Conservation (phyloP, 2,888 invertebrate genomes). For the Aphodius granarius region DNA sequence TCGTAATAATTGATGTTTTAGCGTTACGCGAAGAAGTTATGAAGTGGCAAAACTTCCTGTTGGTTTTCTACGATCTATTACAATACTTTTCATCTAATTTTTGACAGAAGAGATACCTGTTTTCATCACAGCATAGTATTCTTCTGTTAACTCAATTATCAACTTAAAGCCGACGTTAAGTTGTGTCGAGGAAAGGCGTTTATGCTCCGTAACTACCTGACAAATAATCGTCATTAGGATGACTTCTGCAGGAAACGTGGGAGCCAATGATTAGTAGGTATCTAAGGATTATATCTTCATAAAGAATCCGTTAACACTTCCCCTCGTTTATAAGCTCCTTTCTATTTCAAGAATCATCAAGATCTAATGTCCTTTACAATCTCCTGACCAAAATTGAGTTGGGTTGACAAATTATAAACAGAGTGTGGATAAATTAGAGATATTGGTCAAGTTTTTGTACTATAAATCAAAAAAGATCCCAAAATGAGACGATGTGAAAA, state of each 20-base stretch:
- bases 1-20: background rate
- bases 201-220: background rate
- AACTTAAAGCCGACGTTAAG: background rate
- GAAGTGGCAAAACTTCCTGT: too few species aligned
- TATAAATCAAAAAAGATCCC: background rate
- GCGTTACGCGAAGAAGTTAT: background rate
- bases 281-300: background rate
- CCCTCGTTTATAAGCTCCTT: too few species aligned
- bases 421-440: too few species aligned
- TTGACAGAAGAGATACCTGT: too few species aligned
- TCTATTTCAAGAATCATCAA: too few species aligned
- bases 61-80: too few species aligned
- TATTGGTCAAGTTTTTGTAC: too few species aligned
- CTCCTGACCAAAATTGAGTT: too few species aligned
- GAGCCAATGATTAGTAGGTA: background rate
- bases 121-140: too few species aligned
- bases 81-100: too few species aligned
- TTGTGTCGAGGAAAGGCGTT: background rate
- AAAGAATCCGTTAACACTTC: background rate
- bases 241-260: background rate
- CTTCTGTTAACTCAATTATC: background rate
- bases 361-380: too few species aligned
- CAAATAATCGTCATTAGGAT: background rate
- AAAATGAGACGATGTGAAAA: background rate
- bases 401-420: too few species aligned